phyloP scores from a whole-genome alignment of 2,888 invertebrate species.

The Athalia circularis region DNA sequence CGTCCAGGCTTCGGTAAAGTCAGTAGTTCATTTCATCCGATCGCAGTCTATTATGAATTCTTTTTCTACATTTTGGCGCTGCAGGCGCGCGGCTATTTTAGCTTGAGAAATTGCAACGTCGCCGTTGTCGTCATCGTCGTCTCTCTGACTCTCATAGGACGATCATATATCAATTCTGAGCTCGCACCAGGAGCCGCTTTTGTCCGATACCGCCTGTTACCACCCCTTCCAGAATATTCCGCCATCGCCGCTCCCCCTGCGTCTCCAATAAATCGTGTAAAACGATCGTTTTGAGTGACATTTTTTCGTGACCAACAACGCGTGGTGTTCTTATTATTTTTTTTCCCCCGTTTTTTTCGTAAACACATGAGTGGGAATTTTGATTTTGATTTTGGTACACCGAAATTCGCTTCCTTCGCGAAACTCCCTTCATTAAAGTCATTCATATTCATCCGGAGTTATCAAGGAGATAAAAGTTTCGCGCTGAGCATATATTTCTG shows the following conservation, averaged over 20 bases:
- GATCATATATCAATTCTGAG: conserved; percentile 65
- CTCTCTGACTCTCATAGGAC: conserved; percentile 56
- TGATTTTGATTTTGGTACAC: not conserved
- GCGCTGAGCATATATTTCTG: not conserved
- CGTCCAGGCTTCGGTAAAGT: no score
- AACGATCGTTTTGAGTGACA: not conserved
- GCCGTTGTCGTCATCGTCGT: conserved; percentile 58
- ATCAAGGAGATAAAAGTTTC: not conserved
- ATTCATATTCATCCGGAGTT: no score
- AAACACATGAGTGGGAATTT: not conserved
- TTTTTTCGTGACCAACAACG: no score
- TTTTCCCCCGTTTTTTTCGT: not conserved
- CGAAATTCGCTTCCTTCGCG: no score
- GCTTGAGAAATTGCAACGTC: conserved; percentile 61
- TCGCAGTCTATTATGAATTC: no score
- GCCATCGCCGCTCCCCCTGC: not conserved
- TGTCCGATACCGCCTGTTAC: conserved; percentile 61
- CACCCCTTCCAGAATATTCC: not conserved
- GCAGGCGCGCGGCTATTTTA: conserved; percentile 40
- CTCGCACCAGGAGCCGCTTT: conserved; percentile 65
- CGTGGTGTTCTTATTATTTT: not conserved
- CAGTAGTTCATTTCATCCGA: no score
- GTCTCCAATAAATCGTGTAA: no score
- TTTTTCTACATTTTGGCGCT: not conserved
- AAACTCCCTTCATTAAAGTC: no score